A percentile compares a stretch with the other conserved stretches of the same genome.
Evolutionary conservation across 92 coral and sea anemone species (phyloP).

Genomic region (Nematostella vectensis): DNA sequence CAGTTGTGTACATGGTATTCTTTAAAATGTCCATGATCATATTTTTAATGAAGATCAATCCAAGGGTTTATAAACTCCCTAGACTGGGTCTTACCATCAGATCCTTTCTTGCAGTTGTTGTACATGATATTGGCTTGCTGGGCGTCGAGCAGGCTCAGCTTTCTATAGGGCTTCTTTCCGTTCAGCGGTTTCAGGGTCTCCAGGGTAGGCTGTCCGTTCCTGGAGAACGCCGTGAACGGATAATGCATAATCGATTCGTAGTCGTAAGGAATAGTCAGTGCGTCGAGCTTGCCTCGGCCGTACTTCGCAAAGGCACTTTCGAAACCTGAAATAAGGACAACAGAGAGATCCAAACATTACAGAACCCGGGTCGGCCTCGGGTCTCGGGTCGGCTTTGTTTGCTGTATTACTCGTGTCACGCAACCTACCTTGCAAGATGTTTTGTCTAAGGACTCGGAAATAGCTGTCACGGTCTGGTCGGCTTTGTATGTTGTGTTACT

Average conservation of each 20-base stretch:
- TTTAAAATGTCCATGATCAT: no score
- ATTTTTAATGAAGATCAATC: no score
- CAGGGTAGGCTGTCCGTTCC: slow-evolving; percentile 62
- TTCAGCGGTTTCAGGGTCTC: slow-evolving; percentile 42
- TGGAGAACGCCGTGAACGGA: slow-evolving; percentile 80
- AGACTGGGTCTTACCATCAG: no score
- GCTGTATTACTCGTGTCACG: no score
- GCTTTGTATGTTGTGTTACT: no score
- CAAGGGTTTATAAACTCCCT: no score
- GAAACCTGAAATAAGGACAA: slow-evolving; percentile 28
- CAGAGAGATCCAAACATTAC: neutral
- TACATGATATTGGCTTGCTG: slow-evolving; percentile 77
- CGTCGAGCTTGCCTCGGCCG: slow-evolving; percentile 52
- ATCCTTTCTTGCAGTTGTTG: slow-evolving; percentile 16
- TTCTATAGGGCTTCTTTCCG: slow-evolving; percentile 63
- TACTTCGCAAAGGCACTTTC: slow-evolving; percentile 70
- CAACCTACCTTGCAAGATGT: no score
- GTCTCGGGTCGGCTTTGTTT: no score
- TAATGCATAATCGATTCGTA: slow-evolving; percentile 90
- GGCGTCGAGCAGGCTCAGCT: slow-evolving; percentile 62
- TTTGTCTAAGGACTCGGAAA: no score
- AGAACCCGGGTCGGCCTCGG: no score
- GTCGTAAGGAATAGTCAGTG: slow-evolving; percentile 61
- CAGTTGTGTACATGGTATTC: no score
- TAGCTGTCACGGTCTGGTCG: no score